phyloP scores from a whole-genome alignment of 2,888 invertebrate species.

The Frankliniella intonsa region DNA sequence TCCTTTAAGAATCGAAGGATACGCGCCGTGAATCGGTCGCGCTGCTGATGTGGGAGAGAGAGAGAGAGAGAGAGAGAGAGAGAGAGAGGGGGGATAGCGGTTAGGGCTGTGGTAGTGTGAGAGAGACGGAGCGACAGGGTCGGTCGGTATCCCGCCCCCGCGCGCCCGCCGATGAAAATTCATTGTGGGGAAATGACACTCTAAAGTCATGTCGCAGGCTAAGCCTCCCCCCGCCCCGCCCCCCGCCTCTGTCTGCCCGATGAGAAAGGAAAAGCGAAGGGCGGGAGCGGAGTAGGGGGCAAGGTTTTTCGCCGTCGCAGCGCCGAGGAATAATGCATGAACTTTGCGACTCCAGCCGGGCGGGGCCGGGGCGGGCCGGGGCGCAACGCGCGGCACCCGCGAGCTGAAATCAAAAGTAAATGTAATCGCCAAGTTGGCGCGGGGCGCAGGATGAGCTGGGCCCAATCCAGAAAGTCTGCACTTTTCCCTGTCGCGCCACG shows the following conservation, averaged over 20 bases:
- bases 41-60: background rate
- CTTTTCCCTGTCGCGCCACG: too few relatives aligned
- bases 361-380: too few relatives aligned
- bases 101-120: too few relatives aligned
- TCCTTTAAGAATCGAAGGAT: background rate
- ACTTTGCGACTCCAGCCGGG: background rate
- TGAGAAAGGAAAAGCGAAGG: background rate
- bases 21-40: background rate
- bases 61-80: background rate
- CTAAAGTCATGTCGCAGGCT: background rate
- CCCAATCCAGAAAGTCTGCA: background rate
- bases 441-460: background rate
- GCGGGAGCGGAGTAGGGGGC: background rate
- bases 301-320: background rate
- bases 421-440: constrained; percentile 10
- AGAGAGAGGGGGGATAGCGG: too few relatives aligned
- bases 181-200: constrained; percentile 13
- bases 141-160: background rate
- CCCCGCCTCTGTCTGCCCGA: background rate
- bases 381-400: background rate
- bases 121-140: too few relatives aligned
- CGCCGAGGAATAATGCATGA: constrained; percentile 3
- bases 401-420: constrained; percentile 9
- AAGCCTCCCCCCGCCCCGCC: background rate
- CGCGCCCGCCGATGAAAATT: constrained; percentile 4